These are phyloP conservation scores for Odontophorus gujanensis DNA, from an alignment of 2,113 vertebrate species.

Conservation along the genomic window DNA sequence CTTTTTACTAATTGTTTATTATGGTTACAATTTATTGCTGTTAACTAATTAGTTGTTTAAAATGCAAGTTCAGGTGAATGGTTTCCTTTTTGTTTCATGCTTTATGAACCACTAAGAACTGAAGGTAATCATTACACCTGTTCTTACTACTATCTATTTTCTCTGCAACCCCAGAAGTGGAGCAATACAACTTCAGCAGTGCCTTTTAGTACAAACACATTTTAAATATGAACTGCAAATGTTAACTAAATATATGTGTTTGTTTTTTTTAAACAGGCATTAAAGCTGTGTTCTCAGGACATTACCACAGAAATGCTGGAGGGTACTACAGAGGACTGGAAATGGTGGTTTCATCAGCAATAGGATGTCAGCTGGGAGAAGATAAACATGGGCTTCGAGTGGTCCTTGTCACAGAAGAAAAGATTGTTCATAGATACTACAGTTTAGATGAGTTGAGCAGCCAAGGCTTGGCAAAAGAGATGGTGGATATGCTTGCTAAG, in stretches of 20 bases:
- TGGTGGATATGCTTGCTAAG: slow-evolving; percentile 80
- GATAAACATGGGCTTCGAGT: slow-evolving; percentile 90
- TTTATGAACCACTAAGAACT: not conserved
- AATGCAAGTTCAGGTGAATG: not conserved
- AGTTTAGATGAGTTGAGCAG: slow-evolving; percentile 84
- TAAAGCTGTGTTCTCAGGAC: slow-evolving; percentile 92
- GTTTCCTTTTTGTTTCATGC: not conserved
- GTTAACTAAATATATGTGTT: not conserved
- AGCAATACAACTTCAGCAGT: not conserved
- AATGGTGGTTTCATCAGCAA: slow-evolving; percentile 95
- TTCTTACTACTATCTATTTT: not conserved
- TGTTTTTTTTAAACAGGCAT: slow-evolving; percentile 79
- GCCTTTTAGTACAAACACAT: not conserved
- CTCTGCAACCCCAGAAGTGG: not conserved
- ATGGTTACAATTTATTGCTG: not conserved
- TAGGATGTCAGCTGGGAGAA: slow-evolving; percentile 92
- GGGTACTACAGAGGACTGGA: slow-evolving; percentile 85
- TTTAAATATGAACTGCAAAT: not conserved
- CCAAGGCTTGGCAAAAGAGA: slow-evolving; percentile 81
- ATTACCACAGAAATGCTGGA: slow-evolving; percentile 94
- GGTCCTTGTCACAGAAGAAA: slow-evolving; percentile 87
- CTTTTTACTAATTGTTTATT: not conserved
- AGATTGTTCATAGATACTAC: slow-evolving; percentile 87
- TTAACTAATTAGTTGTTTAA: not conserved
- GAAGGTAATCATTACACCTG: not conserved